A percentile compares a stretch with the other conserved stretches of the same genome.
phyloP scores from a whole-genome alignment of 2,888 invertebrate species.

The Ormyrus rosae region DNA sequence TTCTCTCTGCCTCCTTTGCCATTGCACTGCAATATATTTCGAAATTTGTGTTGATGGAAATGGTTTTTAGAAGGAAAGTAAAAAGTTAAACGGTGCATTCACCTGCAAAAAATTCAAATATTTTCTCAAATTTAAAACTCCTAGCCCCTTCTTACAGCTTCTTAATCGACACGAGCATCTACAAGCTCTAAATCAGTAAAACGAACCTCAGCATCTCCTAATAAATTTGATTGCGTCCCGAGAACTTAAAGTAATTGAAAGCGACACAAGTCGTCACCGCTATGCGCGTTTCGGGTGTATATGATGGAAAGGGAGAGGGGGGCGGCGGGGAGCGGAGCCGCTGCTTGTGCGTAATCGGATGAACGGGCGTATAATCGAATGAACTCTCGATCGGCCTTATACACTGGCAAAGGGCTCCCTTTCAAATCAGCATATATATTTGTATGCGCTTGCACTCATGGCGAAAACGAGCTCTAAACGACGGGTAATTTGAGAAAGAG shows the following conservation, averaged over 20 bases:
- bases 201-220: not conserved
- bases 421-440: constrained; percentile 64
- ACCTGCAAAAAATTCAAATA: no score
- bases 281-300: not conserved
- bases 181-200: no score
- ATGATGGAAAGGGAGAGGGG: not conserved
- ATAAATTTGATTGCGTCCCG: not conserved
- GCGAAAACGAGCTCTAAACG: constrained; percentile 74
- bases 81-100: no score
- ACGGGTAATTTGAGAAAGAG: constrained; percentile 72
- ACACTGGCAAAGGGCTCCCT: constrained; percentile 43
- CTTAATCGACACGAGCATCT: no score
- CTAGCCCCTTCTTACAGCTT: no score
- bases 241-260: constrained; percentile 53
- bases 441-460: constrained; percentile 70
- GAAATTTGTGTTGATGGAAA: no score
- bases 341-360: constrained; percentile 65
- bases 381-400: constrained; percentile 58
- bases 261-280: constrained; percentile 38
- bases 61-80: no score
- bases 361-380: constrained; percentile 67
- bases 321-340: constrained; percentile 13
- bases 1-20: not conserved
- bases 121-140: no score
- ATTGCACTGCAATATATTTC: no score